These are phyloP conservation scores for Acrobasis suavella DNA, from an alignment of 2,888 invertebrate species.

Conservation along the genomic window DNA sequence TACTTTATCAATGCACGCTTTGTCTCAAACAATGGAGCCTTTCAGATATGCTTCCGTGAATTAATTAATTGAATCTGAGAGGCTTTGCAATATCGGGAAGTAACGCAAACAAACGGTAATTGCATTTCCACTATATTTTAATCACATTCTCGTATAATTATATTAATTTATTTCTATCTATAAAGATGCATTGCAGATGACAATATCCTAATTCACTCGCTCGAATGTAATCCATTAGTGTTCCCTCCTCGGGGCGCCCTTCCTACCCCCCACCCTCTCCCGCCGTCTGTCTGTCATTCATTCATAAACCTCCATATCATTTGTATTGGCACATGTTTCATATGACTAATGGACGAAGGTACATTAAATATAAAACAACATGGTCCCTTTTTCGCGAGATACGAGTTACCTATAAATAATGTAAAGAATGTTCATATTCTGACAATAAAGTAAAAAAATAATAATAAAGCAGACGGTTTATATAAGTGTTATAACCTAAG, in stretches of 20 bases:
- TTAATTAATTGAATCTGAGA: slow-evolving; percentile 22
- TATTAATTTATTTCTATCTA: slow-evolving; percentile 11
- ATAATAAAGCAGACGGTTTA: too few species aligned
- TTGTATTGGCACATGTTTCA: slow-evolving; percentile 82
- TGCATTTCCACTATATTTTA: slow-evolving; percentile 22
- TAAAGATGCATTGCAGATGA: slow-evolving; percentile 59
- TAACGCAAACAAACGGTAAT: slow-evolving; percentile 21
- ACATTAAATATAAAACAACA: slow-evolving; percentile 69
- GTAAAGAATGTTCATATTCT: too few species aligned
- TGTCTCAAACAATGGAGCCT: slow-evolving; percentile 14
- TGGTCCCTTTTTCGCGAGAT: slow-evolving; percentile 49
- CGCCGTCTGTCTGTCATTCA: slow-evolving; percentile 65
- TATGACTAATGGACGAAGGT: slow-evolving; percentile 77
- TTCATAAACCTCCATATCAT: slow-evolving; percentile 81
- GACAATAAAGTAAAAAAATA: too few species aligned
- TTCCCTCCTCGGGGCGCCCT: slow-evolving; percentile 41
- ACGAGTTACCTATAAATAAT: not conserved
- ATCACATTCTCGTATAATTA: slow-evolving; percentile 31
- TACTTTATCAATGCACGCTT: slow-evolving; percentile 16
- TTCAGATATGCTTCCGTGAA: slow-evolving; percentile 16
- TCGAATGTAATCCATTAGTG: slow-evolving; percentile 82
- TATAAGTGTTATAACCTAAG: too few species aligned
- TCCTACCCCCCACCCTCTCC: slow-evolving; percentile 30
- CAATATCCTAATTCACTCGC: slow-evolving; percentile 82
- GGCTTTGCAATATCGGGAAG: slow-evolving; percentile 20